phyloP scores from a whole-genome alignment of 2,113 vertebrate species.

The Connochaetes taurinus region DNA sequence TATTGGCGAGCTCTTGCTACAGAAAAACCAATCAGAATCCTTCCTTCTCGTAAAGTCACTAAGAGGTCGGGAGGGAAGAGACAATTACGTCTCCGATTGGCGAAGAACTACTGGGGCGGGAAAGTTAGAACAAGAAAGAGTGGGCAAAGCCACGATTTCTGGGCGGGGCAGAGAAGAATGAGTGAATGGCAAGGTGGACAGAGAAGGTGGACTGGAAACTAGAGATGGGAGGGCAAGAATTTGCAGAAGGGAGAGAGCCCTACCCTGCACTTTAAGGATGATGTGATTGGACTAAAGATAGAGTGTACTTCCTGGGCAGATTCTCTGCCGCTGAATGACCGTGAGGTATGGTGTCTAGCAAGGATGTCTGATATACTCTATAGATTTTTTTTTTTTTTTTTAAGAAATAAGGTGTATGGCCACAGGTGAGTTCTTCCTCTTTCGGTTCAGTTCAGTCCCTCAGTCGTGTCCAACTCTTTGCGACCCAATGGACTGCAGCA shows the following conservation, averaged over 20 bases:
- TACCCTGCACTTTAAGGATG: neutral
- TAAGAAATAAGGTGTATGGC: neutral
- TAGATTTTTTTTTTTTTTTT: neutral
- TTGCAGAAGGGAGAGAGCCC: neutral
- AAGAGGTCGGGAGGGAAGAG: neutral
- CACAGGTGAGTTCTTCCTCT: neutral
- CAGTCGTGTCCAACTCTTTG: neutral
- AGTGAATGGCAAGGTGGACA: neutral
- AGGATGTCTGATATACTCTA: neutral
- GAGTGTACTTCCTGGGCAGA: neutral
- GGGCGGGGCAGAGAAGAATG: neutral
- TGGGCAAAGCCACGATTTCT: fast-evolving
- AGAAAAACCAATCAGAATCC: neutral
- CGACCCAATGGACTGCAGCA: neutral
- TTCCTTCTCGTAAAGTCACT: fast-evolving
- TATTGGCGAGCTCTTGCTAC: slow-evolving; percentile 19
- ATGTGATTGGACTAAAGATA: neutral
- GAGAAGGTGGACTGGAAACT: neutral
- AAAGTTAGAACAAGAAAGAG: slow-evolving; percentile 25
- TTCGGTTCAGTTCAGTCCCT: neutral
- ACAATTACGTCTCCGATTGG: neutral
- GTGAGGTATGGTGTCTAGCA: neutral
- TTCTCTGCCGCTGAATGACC: neutral
- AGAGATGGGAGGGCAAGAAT: neutral
- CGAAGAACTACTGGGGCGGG: neutral